phyloP scores from a whole-genome alignment of 2,888 invertebrate species.

The Hartigia nigra region DNA sequence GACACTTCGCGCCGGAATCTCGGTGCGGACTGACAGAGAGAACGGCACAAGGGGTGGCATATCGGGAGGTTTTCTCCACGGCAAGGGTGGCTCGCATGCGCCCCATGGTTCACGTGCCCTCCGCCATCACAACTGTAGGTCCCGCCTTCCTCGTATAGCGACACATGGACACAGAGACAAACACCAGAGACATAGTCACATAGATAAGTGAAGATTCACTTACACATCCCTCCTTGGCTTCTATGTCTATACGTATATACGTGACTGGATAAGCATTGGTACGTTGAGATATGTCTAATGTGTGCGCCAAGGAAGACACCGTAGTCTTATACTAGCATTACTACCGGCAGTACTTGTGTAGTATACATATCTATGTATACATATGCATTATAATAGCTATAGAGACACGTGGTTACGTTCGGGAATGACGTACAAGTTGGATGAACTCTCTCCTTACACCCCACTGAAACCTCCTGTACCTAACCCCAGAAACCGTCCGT shows the following conservation, averaged over 20 bases:
- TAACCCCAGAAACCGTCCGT: not conserved
- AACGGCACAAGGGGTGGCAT: slow-evolving; percentile 18
- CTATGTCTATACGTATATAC: not conserved
- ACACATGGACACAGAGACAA: slow-evolving; percentile 15
- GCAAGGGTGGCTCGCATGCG: slow-evolving; percentile 53
- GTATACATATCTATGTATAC: not conserved
- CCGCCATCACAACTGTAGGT: slow-evolving; percentile 53
- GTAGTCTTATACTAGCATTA: not conserved
- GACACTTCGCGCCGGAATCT: slow-evolving; percentile 61
- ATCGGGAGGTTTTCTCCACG: slow-evolving; percentile 29
- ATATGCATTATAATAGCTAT: not conserved
- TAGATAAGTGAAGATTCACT: slow-evolving; percentile 3
- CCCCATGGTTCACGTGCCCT: slow-evolving; percentile 54
- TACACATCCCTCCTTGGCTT: not conserved
- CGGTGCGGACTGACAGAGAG: slow-evolving; percentile 55
- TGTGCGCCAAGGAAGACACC: not conserved
- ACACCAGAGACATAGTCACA: not conserved
- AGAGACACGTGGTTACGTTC: not conserved
- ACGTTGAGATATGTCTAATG: not conserved
- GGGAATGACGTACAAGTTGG: not conserved
- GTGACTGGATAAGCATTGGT: not conserved
- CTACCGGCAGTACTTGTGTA: not conserved
- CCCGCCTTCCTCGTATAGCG: slow-evolving; percentile 51
- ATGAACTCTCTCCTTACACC: not conserved
- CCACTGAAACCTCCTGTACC: not conserved